Percentiles rank a stretch among this genome's conserved stretches.
Evolutionary conservation across 35 echinoderm and acorn worm species (phyloP).

Genomic region (Ophiothrix spiculata): DNA sequence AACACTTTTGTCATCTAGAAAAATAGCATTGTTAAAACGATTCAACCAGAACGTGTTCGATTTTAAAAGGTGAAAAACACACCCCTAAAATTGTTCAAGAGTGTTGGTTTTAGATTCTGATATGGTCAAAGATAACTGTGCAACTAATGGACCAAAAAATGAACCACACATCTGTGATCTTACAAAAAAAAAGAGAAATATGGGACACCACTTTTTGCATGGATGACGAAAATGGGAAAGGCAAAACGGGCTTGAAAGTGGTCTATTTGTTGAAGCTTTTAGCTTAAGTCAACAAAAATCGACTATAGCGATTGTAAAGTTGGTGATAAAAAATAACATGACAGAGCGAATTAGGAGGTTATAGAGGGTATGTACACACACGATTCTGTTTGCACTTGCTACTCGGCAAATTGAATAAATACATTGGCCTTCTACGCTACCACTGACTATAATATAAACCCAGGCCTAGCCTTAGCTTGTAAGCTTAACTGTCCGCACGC

Average conservation of each 20-base stretch:
- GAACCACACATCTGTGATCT: not conserved
- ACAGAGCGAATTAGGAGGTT: constrained; percentile 43
- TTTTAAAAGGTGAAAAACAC: too few species aligned
- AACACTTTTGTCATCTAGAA: too few species aligned
- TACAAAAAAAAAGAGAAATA: not conserved
- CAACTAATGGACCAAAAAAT: not conserved
- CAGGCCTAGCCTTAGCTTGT: not conserved
- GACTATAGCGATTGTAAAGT: constrained; percentile 56
- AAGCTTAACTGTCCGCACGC: not conserved
- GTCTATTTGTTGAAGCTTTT: constrained; percentile 70
- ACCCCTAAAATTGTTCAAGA: too few species aligned
- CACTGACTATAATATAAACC: too few species aligned
- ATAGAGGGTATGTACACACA: constrained; percentile 40
- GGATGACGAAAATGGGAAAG: constrained; percentile 10
- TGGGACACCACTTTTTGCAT: not conserved
- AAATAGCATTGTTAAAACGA: too few species aligned
- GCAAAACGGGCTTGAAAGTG: constrained; percentile 33
- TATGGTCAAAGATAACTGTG: not conserved
- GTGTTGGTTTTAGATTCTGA: not conserved
- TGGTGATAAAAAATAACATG: constrained; percentile 56
- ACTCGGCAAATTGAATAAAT: constrained; percentile 57
- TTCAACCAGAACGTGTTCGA: too few species aligned
- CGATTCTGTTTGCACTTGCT: constrained; percentile 51
- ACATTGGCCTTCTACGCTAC: constrained; percentile 14
- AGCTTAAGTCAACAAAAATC: constrained; percentile 60